Evolutionary conservation across 2,113 vertebrate genomes (phyloP), one percentile per base, ranked within the genome.

Genomic region (Hyperoodon ampullatus): DNA sequence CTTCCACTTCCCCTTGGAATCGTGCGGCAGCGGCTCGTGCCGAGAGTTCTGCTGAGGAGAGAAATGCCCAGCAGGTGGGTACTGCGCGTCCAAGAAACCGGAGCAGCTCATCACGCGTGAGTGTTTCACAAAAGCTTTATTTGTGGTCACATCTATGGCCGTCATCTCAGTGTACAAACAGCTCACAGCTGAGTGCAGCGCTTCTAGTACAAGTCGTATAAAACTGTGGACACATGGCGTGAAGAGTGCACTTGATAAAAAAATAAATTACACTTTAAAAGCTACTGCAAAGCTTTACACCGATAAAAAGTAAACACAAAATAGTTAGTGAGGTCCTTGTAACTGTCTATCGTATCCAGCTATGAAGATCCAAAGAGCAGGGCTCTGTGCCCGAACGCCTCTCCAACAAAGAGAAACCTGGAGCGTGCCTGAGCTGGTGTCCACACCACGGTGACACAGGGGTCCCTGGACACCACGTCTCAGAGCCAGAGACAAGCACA

Each of bases 241-340:
- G 97, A 94, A 97, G 28, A 93, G 97, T 98, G 95, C 96, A 91
- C 96, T 97, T 96, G 96, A 97, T 98, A 98, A 96, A 98, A 98
- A 98, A 98, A 98, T 98, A 99, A 99, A 98, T 98, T 98, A 99
- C 13, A 98, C 91, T 92, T 96, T 91, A 90, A 98, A 97, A 97
- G 93, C 98, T 98, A 98, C 68, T 80, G 82, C 89, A 96, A 93
- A 98, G 98, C 89, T 98, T 98, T 98, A 98, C 96, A 97, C 90
- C 95, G 97, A 98, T 55, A 98, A 98, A 98, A 98, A 91, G 96
- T 98, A 98, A 98, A 98, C 98, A 98, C 94, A 98, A 96, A 98
- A 95, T 72, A 97, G 98, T 98, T 98, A 98, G 98, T 97, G 97
- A n/a, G 61, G 84, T 70, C 92, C 95, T 96, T 60, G 35, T 74